A percentile compares a stretch with the other conserved stretches of the same genome.
phyloP scores from a whole-genome alignment of 2,797 vertebrate genomes.

The Microctenopoma steveboyesi region DNA sequence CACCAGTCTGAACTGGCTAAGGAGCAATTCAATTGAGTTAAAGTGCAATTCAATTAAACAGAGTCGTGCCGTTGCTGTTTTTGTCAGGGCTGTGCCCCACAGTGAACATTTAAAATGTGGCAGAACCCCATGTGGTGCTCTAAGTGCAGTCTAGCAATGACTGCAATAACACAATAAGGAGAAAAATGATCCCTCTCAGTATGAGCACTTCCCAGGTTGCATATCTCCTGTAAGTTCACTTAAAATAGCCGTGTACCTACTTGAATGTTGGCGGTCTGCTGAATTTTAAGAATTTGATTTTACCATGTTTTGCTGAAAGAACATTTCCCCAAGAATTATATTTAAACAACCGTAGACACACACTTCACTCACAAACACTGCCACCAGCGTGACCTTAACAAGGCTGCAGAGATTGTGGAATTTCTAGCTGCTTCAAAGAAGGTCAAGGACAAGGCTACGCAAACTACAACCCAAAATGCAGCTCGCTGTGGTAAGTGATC shows the following conservation, averaged over 20 bases:
- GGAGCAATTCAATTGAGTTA: neutral
- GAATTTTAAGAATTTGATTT: neutral
- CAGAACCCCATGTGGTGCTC: slow-evolving; percentile 37
- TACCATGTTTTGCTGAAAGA: neutral
- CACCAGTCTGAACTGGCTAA: neutral
- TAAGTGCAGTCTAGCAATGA: slow-evolving; percentile 39
- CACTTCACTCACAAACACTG: slow-evolving; percentile 13
- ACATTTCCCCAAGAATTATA: slow-evolving; percentile 27
- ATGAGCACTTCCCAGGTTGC: neutral
- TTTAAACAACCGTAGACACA: slow-evolving; percentile 16
- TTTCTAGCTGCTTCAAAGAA: slow-evolving; percentile 42
- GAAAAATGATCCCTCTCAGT: slow-evolving; percentile 38
- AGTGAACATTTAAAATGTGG: slow-evolving; percentile 31
- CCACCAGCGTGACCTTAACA: slow-evolving; percentile 6
- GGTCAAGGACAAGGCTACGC: slow-evolving; percentile 51
- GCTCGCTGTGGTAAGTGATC: slow-evolving; percentile 1
- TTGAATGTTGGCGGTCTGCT: neutral
- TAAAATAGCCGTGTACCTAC: neutral
- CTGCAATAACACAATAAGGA: slow-evolving; percentile 44
- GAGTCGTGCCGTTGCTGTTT: slow-evolving; percentile 11
- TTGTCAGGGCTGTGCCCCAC: slow-evolving; percentile 5
- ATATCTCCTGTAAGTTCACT: neutral
- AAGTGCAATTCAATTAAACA: slow-evolving; percentile 50
- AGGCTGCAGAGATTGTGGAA: slow-evolving; percentile 21
- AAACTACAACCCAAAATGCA: slow-evolving; percentile 33